Base-by-base conservation (phyloP, 2,888 invertebrate species). In the Coenonympha glycerion region DNA sequence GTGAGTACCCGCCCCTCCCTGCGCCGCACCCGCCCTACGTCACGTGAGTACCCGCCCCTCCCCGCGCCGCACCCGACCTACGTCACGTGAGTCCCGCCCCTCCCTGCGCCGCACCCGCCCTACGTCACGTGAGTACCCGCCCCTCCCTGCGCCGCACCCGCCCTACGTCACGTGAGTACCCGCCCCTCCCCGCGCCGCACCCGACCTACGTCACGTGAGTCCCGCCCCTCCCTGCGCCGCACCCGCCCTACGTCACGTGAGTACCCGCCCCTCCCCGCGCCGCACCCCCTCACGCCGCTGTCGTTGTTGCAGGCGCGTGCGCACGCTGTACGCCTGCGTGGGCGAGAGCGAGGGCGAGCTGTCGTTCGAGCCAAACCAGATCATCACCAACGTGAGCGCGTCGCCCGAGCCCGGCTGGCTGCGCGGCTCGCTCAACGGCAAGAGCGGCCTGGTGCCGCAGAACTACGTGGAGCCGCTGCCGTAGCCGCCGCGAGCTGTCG, bases 331-430 rank as follows among this genome's bases (percentile, higher is more conserved):
- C 86, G 95, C 97, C 45, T 99, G 99, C 78, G 90, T 96, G 62
- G 98, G 97, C 48, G 98, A 98, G 87, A 96, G 96, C 83, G 97
- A 97, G 73, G 95, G 97, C 58, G 99, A 99, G 89, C 89, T 99
- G 63, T 97, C 97, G 21, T 99, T 99, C 89, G 97, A 98, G 88
- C 97, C 98, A 58, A 98, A 99, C 90, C 96, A 98, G 90, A 96
- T 99, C 69, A 96, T 99, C 68, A 95, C 95, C 57, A 95, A 98
- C 89, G 97, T 98, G 97, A 86, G 88, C 88, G 90, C 92, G 61
- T 97, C 97, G 18, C 92, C 94, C 71, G 99, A 99, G 86, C 98
- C 98, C 15, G 98, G 99, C 63, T 99, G 99, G 99, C 89, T 99
- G 69, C 96, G 98, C 79, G 99, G 99, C 59, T 94, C 95, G 47